phyloP scores from a whole-genome alignment of 2,113 vertebrate species.

The Tamias sibiricus region DNA sequence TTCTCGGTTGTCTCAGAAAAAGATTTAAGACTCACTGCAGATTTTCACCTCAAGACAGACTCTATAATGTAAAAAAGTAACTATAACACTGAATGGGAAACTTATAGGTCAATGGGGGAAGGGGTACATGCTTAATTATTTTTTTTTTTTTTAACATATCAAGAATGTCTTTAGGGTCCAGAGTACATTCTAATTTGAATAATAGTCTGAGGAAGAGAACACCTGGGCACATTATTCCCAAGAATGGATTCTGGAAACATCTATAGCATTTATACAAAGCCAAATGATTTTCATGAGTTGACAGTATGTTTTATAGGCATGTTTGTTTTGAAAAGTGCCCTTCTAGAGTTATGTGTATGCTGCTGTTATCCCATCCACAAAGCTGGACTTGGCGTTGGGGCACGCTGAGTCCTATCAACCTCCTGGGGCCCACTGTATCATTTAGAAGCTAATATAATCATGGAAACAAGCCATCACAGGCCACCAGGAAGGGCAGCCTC shows the following conservation, averaged over 20 bases:
- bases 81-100: neutral
- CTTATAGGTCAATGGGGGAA: neutral
- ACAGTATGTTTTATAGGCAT: neutral
- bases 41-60: constrained; percentile 12
- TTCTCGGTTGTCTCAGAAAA: neutral
- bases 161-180: neutral
- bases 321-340: constrained; percentile 41
- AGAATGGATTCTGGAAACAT: constrained; percentile 14
- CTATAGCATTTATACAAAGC: neutral
- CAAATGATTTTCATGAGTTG: constrained; percentile 25
- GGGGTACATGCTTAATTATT: neutral
- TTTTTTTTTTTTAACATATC: neutral
- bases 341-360: neutral
- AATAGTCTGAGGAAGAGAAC: neutral
- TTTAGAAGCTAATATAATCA: constrained; percentile 5
- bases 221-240: neutral
- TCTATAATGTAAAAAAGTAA: neutral
- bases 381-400: neutral
- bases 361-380: neutral
- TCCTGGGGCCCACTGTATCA: constrained; percentile 43
- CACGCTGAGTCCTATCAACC: neutral
- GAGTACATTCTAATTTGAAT: constrained; percentile 1
- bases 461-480: constrained; percentile 34
- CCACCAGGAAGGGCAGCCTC: constrained; percentile 25
- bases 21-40: neutral